Evolutionary conservation across 2,797 vertebrate genomes (phyloP).

Genomic region (Picus viridis): DNA sequence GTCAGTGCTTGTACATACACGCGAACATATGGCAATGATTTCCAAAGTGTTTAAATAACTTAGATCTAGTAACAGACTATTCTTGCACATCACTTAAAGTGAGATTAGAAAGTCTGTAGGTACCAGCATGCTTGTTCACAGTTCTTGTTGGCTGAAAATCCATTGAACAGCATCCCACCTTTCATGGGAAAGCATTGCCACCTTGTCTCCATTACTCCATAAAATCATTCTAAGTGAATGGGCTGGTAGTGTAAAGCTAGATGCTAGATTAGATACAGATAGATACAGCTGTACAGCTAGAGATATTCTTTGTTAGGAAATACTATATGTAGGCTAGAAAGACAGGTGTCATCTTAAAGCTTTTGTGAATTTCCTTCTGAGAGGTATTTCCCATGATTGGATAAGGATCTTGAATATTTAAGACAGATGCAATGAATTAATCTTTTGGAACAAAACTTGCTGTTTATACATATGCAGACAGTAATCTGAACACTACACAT

Average conservation of each 20-base stretch:
- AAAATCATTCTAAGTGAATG: not conserved
- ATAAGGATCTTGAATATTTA: not conserved
- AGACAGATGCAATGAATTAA: not conserved
- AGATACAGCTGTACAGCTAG: too few species aligned
- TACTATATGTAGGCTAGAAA: not conserved
- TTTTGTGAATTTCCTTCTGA: not conserved
- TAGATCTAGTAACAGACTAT: not conserved
- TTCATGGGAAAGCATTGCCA: not conserved
- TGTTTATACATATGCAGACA: not conserved
- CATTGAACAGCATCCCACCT: not conserved
- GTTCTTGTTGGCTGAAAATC: not conserved
- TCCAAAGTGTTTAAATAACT: not conserved
- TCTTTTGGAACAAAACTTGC: not conserved
- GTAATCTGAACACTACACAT: not conserved
- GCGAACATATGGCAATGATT: not conserved
- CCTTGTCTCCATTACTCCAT: not conserved
- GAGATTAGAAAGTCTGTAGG: not conserved
- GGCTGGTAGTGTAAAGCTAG: not conserved
- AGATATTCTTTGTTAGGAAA: not conserved
- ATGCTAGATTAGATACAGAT: too few species aligned
- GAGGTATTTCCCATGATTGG: rapidly evolving
- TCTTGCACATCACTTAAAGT: not conserved
- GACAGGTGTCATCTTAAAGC: not conserved
- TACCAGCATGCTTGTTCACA: not conserved
- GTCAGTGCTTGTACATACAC: not conserved